Evolutionary conservation across 1,140 invertebrate species (phyloP).

Genomic region (Drosophila rufa): DNA sequence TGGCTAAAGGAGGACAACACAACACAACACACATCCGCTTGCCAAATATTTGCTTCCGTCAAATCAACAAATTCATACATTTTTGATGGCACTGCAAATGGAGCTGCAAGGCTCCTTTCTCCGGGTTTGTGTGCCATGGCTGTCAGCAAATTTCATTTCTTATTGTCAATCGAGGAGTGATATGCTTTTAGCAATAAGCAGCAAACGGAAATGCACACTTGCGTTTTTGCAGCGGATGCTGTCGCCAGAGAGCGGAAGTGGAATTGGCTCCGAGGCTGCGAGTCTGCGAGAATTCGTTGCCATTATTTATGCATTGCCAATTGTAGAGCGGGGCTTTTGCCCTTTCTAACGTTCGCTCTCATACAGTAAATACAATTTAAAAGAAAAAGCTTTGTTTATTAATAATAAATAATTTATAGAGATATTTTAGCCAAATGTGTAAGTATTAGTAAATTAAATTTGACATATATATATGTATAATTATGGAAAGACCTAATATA

Average conservation of each 20-base stretch:
- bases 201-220: slow-evolving; percentile 65
- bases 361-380: background rate
- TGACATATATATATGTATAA: too few relatives aligned
- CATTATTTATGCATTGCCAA: slow-evolving; percentile 63
- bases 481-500: too few relatives aligned
- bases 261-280: slow-evolving; percentile 45
- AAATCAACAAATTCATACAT: slow-evolving; percentile 78
- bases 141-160: slow-evolving; percentile 62
- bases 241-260: slow-evolving; percentile 53
- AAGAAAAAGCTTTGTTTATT: too few relatives aligned
- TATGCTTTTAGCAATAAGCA: slow-evolving; percentile 62
- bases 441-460: too few relatives aligned
- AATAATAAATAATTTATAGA: too few relatives aligned
- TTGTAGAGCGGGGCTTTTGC: slow-evolving; percentile 30
- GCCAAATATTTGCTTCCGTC: slow-evolving; percentile 77
- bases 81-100: slow-evolving; percentile 71
- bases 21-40: slow-evolving; percentile 52
- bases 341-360: background rate
- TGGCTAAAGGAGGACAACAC: slow-evolving; percentile 27
- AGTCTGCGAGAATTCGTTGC: slow-evolving; percentile 42
- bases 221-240: slow-evolving; percentile 56
- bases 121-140: slow-evolving; percentile 26
- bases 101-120: slow-evolving; percentile 35
- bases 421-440: too few relatives aligned
- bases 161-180: slow-evolving; percentile 69